Evolutionary conservation across 1,140 invertebrate species (phyloP).

Genomic region (Ruditapes philippinarum): DNA sequence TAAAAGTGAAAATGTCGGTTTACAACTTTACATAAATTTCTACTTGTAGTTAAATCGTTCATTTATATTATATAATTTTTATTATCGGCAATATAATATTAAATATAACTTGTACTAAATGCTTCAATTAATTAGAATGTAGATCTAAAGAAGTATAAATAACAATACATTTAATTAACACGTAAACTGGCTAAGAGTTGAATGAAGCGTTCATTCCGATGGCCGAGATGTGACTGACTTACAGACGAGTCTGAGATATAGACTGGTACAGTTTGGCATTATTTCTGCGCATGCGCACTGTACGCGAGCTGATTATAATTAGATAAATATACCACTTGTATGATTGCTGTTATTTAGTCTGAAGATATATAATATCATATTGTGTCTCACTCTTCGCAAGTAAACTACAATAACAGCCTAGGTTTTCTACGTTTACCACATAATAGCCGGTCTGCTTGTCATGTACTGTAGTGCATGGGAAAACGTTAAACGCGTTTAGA

Average conservation of each 20-base stretch:
- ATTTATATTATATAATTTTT: too few species aligned
- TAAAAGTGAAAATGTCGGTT: too few species aligned
- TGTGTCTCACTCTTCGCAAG: not conserved
- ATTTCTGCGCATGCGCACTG: conserved; percentile 22
- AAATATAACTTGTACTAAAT: too few species aligned
- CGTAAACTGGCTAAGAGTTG: too few species aligned
- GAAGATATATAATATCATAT: conserved; percentile 19
- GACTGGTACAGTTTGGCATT: conserved; percentile 2
- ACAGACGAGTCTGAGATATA: conserved; percentile 22
- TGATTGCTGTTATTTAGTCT: conserved; percentile 39
- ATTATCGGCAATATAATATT: too few species aligned
- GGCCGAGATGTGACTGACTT: conserved; percentile 31
- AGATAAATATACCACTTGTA: conserved; percentile 39
- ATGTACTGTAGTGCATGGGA: not conserved
- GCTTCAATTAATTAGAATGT: not conserved
- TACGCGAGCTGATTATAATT: conserved; percentile 20
- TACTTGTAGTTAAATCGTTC: too few species aligned
- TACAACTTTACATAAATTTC: too few species aligned
- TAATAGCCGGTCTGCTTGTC: conserved; percentile 1
- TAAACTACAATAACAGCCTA: conserved; percentile 19
- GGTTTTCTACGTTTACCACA: conserved; percentile 4
- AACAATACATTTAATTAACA: too few species aligned
- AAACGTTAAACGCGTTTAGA: conserved; percentile 5
- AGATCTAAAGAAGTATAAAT: not conserved
- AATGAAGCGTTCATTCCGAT: not conserved